phyloP scores from a whole-genome alignment of 2,113 vertebrate species.

The Gracilinanus agilis region DNA sequence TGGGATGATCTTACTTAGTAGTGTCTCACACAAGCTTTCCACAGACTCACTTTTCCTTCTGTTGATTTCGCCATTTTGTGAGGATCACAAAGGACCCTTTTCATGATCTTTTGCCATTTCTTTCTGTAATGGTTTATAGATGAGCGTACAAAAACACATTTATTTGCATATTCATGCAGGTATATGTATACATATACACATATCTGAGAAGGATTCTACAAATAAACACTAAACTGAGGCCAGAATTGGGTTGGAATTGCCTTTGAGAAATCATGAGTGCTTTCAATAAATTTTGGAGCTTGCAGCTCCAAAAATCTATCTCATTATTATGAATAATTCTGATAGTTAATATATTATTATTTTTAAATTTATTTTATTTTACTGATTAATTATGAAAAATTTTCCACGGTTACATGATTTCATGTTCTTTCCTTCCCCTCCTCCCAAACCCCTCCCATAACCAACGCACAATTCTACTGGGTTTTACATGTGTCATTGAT shows the following conservation, averaged over 20 bases:
- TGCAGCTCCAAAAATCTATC: background rate
- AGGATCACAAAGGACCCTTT: background rate
- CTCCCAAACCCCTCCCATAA: too few species aligned
- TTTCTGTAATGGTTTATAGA: background rate
- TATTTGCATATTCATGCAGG: background rate
- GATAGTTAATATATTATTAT: background rate
- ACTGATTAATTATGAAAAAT: too few species aligned
- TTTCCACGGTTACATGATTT: too few species aligned
- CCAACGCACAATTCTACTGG: too few species aligned
- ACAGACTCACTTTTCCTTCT: background rate
- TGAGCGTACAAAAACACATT: background rate
- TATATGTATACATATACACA: background rate
- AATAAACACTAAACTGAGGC: background rate
- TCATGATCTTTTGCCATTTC: background rate
- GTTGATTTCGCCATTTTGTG: background rate
- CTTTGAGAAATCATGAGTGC: background rate
- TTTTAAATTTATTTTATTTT: too few species aligned
- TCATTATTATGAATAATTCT: background rate
- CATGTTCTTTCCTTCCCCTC: too few species aligned
- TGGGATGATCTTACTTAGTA: background rate
- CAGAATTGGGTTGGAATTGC: background rate
- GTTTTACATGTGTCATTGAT: too few species aligned
- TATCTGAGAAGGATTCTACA: background rate
- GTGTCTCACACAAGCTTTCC: background rate
- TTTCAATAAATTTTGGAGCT: background rate